A percentile compares a stretch with the other conserved stretches of the same genome.
phyloP scores from a whole-genome alignment of 2,113 vertebrate species.

The Mobula hypostoma region DNA sequence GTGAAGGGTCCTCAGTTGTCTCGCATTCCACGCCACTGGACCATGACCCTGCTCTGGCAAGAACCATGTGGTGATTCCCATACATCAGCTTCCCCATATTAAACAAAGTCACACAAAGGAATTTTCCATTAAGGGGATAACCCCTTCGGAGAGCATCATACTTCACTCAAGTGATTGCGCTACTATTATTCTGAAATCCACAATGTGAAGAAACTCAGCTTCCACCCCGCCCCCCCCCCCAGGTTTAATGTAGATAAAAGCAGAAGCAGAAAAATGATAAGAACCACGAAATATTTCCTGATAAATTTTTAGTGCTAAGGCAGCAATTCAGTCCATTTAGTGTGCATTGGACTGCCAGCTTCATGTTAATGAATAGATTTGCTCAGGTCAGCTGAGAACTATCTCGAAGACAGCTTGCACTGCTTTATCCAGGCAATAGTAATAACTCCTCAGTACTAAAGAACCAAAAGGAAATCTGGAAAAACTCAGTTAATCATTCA shows the following conservation, averaged over 20 bases:
- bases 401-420: constrained; percentile 46
- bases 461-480: constrained; percentile 51
- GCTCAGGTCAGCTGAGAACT: constrained; percentile 46
- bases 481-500: constrained; percentile 48
- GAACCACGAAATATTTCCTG: not conserved
- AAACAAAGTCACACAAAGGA: no score
- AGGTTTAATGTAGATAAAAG: not conserved
- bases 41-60: no score
- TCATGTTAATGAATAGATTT: not conserved
- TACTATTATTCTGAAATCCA: not conserved
- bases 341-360: not conserved
- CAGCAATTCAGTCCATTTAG: constrained; percentile 2
- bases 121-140: no score
- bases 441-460: constrained; percentile 53
- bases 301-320: not conserved
- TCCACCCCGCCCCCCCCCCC: not conserved
- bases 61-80: no score
- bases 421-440: constrained; percentile 46
- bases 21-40: no score
- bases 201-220: not conserved
- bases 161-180: no score
- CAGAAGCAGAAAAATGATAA: not conserved
- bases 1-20: no score
- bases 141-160: no score
- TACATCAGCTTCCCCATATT: no score